phyloP scores from a whole-genome alignment of 2,888 invertebrate genomes.

The Pemphredon lugubris region DNA sequence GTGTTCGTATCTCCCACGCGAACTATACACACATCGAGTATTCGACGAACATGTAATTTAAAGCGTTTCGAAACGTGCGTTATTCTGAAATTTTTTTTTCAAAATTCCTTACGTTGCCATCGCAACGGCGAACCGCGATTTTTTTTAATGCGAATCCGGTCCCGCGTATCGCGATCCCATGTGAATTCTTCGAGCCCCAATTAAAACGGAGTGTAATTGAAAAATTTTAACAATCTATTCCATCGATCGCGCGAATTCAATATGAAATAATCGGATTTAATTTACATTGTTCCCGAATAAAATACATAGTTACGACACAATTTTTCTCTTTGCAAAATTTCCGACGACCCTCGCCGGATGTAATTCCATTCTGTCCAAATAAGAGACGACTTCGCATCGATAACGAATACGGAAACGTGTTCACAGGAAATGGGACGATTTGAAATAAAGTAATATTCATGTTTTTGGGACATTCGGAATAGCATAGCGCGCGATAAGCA shows the following conservation, averaged over 20 bases:
- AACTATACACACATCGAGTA: no score
- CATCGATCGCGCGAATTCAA: conserved; percentile 45
- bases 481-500: conserved; percentile 10
- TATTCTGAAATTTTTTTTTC: neutral
- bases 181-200: conserved; percentile 49
- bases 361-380: no score
- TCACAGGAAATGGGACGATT: no score
- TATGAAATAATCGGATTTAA: neutral
- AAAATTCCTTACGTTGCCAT: conserved; percentile 11
- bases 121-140: conserved; percentile 8
- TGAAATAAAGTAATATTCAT: no score
- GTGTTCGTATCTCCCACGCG: no score
- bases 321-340: neutral
- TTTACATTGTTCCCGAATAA: neutral
- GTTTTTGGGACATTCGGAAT: no score
- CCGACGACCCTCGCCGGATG: no score
- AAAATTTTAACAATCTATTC: conserved; percentile 48
- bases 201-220: conserved; percentile 56
- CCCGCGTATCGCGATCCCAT: conserved; percentile 1
- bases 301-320: neutral
- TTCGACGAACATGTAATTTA: neutral
- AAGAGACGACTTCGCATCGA: no score
- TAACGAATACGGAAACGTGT: neutral
- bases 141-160: neutral
- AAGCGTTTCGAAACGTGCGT: no score